Evolutionary conservation across 2,888 invertebrate species (phyloP), one percentile per base, ranked within the genome.

Genomic region (Diabrotica balteata): DNA sequence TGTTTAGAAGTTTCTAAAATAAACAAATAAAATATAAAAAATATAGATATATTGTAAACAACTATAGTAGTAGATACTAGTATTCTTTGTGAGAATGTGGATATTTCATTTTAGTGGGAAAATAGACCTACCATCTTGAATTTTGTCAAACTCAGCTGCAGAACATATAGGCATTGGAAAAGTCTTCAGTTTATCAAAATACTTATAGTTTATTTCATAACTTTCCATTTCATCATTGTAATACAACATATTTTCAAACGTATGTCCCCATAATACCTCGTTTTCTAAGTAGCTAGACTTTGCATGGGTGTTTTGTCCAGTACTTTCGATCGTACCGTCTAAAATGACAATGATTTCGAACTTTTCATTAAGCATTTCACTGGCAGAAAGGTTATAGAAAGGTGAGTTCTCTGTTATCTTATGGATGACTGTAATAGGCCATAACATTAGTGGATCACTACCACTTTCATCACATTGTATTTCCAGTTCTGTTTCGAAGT

Each of bases 401-500:
- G 98, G 98, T 74, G 96, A 96, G 0, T 85, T 84, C 65, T 88
- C 89, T 81, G 96, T 92, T 76, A 98, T 98, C 70, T 89, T 89
- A 82, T 98, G 98, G 42, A 95, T 92, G 22, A 97, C 91, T 8
- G 95, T 93, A 80, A 96, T 90, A 0, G 98, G 98, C 98, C 98
- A 98, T 66, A 98, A 91, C 79, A 98, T 93, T 85, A 98, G 96
- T 4, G 97, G 87, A 72, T 91, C 88, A n/a, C 95, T 92, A 70
- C 93, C 91, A 75, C 94, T 93, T 45, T 93, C 93, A 79, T 96
- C 94, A 1, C 81, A 81, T 55, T 74, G 72, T 46, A 83, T 76
- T 22, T 88, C 86, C 43, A 96, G 84, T 79, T 95, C 94, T 53
- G 91, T 91, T 59, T 74, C 65, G 47, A 67, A 72, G 77, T 92